Percentiles rank a stretch among this genome's conserved stretches.
Conservation (phyloP, 2,113 vertebrate species). For the Cromileptes altivelis region DNA sequence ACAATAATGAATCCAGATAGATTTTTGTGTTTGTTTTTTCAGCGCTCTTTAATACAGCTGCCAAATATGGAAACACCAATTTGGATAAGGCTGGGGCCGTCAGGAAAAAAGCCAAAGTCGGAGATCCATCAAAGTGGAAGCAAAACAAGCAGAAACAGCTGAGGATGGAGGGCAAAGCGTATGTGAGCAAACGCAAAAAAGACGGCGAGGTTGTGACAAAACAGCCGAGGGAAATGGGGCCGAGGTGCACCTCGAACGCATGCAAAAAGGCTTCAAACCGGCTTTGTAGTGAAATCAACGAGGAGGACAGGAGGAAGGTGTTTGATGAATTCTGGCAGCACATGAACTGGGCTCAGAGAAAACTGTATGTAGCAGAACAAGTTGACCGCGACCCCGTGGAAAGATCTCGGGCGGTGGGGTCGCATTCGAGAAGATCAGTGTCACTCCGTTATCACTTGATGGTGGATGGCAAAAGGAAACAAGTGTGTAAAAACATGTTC, state of each 20-base stretch:
- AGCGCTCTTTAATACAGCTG: constrained; percentile 5
- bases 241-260: constrained; percentile 7
- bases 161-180: constrained; percentile 60
- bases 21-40: neutral
- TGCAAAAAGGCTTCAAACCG: constrained; percentile 48
- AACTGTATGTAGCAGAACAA: constrained; percentile 25
- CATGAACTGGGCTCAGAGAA: constrained; percentile 60
- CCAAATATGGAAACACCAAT: constrained; percentile 23
- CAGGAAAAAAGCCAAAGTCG: constrained; percentile 17
- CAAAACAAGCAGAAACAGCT: constrained; percentile 61
- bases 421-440: constrained; percentile 19
- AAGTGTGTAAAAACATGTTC: constrained; percentile 62
- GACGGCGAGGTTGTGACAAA: constrained; percentile 40
- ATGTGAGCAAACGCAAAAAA: constrained; percentile 51
- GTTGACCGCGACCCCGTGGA: constrained; percentile 50
- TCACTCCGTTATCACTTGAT: constrained; percentile 51
- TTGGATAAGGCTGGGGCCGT: neutral
- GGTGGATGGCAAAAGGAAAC: constrained; percentile 44
- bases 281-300: constrained; percentile 37
- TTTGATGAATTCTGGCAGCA: constrained; percentile 50
- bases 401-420: constrained; percentile 18
- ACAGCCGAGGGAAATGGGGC: constrained; percentile 38
- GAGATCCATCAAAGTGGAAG: constrained; percentile 49
- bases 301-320: constrained; percentile 16
- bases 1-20: neutral